Base-by-base conservation (phyloP, 2,888 invertebrate genomes). In the Koerneria pararmatus region DNA sequence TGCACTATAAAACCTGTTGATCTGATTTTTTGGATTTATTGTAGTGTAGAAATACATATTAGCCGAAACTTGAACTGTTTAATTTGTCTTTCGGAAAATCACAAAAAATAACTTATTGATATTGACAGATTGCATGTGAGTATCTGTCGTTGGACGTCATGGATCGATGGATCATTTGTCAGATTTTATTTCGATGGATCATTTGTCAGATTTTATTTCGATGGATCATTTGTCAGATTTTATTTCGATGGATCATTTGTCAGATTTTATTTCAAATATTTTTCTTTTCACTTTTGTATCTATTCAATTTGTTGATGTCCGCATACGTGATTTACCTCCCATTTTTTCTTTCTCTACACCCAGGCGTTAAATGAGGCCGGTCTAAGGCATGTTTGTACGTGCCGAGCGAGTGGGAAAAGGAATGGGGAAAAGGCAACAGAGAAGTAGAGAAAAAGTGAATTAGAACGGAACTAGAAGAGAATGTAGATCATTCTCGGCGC, bases 151-250 rank as follows among this genome's bases (percentile, higher is more conserved):
- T 97, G 69, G 97, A 99, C 83, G 88, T 89, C 48, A 90, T 99
- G 88, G 98, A 99, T 83, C 89, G 93, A 80, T 99, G 95, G 95
- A 91, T 98, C 32, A 91, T 97, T 76, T 91, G 88, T 88, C 82
- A 85, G 87, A 84, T 59, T 58, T 61, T 46, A 15, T 56, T n/a
- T 83, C 89, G 93, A 80, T 99, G 95, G 95, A 91, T 98, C 32
- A 91, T 97, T 76, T 91, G 88, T 88, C 82, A 85, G 87, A 84
- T 59, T 58, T 61, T 46, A 15, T 56, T n/a, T 83, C 89, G 93
- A 80, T 99, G 95, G 95, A 91, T 98, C 32, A 91, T 97, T 76
- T 91, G 88, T 88, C 82, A 85, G 87, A 84, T 59, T 58, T 61
- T 46, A 15, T 56, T n/a, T 83, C 89, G 93, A 80, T 99, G 95